phyloP scores from a whole-genome alignment of 2,888 invertebrate species.

The Acrobasis suavella region DNA sequence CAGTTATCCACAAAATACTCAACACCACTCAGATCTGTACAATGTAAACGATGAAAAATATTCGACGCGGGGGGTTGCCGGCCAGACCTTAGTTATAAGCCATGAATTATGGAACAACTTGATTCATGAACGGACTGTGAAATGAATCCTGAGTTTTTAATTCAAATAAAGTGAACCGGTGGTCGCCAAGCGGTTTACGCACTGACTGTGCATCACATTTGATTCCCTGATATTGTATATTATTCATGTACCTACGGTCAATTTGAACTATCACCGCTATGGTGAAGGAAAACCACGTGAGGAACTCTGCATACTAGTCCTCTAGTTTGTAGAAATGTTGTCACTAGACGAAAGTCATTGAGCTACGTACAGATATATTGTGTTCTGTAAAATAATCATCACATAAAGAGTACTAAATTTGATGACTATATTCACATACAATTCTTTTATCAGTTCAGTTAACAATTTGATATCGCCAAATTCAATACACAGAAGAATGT shows the following conservation, averaged over 20 bases:
- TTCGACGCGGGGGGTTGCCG: conserved; percentile 67
- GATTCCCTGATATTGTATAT: no score
- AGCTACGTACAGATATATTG: no score
- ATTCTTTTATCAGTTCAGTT: not conserved
- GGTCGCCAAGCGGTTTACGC: no score
- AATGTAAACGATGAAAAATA: conserved; percentile 69
- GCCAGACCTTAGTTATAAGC: conserved; percentile 61
- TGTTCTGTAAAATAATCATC: no score
- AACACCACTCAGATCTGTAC: conserved; percentile 42
- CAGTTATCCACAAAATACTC: not conserved
- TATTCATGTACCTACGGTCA: no score
- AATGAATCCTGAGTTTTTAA: conserved; percentile 30
- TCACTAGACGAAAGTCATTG: no score
- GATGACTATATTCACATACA: not conserved
- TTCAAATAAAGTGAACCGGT: not conserved
- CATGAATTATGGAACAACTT: conserved; percentile 75
- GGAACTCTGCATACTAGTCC: no score
- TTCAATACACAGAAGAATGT: conserved; percentile 1
- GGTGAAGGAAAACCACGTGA: no score
- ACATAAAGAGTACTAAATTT: no score
- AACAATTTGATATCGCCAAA: not conserved
- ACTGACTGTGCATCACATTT: no score
- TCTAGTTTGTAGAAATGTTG: no score
- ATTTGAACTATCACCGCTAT: no score
- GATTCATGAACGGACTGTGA: conserved; percentile 64